A percentile compares a stretch with the other conserved stretches of the same genome.
Conservation (phyloP, 1,140 invertebrate species). For the Cotesia chilonis region DNA sequence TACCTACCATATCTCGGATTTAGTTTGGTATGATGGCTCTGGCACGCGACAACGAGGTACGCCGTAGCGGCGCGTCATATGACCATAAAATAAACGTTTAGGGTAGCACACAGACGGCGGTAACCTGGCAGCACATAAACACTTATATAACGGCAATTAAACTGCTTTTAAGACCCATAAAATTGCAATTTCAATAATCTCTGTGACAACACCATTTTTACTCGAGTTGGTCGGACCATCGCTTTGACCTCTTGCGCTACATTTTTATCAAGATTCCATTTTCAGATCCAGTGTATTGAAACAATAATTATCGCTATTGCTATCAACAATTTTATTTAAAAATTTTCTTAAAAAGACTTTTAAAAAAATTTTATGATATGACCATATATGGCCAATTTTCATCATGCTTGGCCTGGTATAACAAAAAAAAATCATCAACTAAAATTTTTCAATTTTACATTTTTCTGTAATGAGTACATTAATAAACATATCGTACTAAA, state of each 20-base stretch:
- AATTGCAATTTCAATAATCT: constrained; percentile 68
- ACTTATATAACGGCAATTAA: constrained; percentile 69
- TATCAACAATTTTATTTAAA: too few relatives aligned
- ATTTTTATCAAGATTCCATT: constrained; percentile 8
- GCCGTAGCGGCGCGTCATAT: constrained; percentile 53
- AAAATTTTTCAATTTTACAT: too few relatives aligned
- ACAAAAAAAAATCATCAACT: too few relatives aligned
- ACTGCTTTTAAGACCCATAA: constrained; percentile 67
- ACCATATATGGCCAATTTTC: too few relatives aligned
- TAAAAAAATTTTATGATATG: too few relatives aligned
- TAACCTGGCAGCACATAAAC: constrained; percentile 64
- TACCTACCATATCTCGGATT: constrained; percentile 29
- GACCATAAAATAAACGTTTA: constrained; percentile 67
- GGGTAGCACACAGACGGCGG: constrained; percentile 60
- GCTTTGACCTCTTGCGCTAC: constrained; percentile 31
- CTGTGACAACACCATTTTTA: constrained; percentile 65
- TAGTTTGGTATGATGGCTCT: constrained; percentile 45
- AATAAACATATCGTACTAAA: too few relatives aligned
- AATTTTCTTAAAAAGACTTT: too few relatives aligned
- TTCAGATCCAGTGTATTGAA: not conserved
- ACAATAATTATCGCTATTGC: not conserved
- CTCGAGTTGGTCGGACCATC: constrained; percentile 47
- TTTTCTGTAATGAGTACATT: too few relatives aligned
- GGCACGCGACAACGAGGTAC: constrained; percentile 65
- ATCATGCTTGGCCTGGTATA: too few relatives aligned